A percentile compares a stretch with the other conserved stretches of the same genome.
phyloP scores from a whole-genome alignment of 30 jellyfish, hydroid and myxozoan species.

The Calvadosia cruxmelitensis region DNA sequence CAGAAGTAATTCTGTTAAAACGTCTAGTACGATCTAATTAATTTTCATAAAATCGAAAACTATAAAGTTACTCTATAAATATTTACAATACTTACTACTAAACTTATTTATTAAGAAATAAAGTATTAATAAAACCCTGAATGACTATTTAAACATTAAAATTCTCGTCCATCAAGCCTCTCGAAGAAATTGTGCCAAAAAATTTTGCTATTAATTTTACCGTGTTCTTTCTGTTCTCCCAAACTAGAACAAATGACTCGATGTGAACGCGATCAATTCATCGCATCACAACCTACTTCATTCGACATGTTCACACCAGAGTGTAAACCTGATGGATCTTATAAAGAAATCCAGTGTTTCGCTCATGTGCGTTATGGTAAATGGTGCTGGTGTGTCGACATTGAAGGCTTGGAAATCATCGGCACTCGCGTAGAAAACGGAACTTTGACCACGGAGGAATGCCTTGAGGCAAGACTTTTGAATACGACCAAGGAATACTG shows the following conservation, averaged over 20 bases:
- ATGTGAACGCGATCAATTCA: conserved; percentile 58
- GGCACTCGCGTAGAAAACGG: conserved; percentile 55
- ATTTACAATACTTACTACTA: too few relatives aligned
- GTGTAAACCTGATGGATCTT: conserved; percentile 74
- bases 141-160: too few relatives aligned
- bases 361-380: conserved; percentile 58
- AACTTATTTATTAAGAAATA: too few relatives aligned
- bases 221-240: too few relatives aligned
- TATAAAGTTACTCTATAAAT: too few relatives aligned
- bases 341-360: conserved; percentile 84
- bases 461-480: conserved; percentile 41
- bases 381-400: conserved; percentile 99
- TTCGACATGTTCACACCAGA: conserved; percentile 87
- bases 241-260: background rate
- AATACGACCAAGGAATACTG: conserved; percentile 61
- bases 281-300: conserved; percentile 78
- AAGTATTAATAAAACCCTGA: too few relatives aligned
- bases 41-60: too few relatives aligned
- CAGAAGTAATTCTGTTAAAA: too few relatives aligned
- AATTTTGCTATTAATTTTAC: too few relatives aligned
- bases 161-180: too few relatives aligned
- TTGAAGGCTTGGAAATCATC: conserved; percentile 66
- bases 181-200: too few relatives aligned
- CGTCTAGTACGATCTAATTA: too few relatives aligned
- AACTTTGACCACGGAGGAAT: conserved; percentile 47